Evolutionary conservation across 1,140 invertebrate species (phyloP).

Genomic region (Helicorthomorpha holstii): DNA sequence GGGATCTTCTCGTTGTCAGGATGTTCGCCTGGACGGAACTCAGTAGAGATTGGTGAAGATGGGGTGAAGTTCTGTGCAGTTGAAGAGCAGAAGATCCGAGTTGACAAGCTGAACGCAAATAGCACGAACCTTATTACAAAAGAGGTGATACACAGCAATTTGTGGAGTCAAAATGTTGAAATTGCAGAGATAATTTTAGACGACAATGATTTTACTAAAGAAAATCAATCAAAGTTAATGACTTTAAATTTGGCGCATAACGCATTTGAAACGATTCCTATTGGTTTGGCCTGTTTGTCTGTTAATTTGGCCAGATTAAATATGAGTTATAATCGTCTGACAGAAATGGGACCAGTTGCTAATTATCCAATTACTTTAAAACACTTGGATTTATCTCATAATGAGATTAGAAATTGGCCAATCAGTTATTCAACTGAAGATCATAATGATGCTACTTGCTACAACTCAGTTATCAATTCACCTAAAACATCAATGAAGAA

Average conservation of each 20-base stretch:
- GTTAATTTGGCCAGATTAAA: constrained; percentile 70
- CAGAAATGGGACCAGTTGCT: constrained; percentile 64
- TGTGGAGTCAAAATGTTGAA: constrained; percentile 26
- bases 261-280: constrained; percentile 67
- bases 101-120: background rate
- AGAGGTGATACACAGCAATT: constrained; percentile 45
- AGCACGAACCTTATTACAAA: constrained; percentile 8
- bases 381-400: constrained; percentile 83
- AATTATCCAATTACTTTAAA: constrained; percentile 73
- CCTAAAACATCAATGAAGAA: background rate
- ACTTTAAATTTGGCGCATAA: constrained; percentile 80
- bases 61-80: background rate
- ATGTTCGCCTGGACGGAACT: no score
- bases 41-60: background rate
- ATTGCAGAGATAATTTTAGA: constrained; percentile 28
- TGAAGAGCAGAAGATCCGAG: background rate
- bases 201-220: constrained; percentile 8
- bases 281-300: constrained; percentile 72
- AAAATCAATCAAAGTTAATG: constrained; percentile 36
- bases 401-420: constrained; percentile 75
- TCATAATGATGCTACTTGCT: background rate
- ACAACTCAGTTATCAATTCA: background rate
- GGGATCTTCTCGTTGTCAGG: no score
- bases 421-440: background rate
- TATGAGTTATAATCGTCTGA: constrained; percentile 64